Conservation (phyloP, 1,140 invertebrate genomes). For the Hycleus phaleratus region DNA sequence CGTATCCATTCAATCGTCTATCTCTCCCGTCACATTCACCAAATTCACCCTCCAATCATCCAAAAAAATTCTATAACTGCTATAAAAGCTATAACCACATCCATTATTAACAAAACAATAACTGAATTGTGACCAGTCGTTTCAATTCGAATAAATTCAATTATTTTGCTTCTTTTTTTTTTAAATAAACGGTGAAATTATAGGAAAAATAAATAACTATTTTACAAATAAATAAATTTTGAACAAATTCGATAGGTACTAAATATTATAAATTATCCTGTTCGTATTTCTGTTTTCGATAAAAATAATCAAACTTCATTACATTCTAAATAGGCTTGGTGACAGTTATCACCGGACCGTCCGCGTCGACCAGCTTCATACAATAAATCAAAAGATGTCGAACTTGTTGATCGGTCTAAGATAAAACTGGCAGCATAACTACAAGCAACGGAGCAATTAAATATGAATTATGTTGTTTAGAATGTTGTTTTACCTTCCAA, state of each 20-base stretch:
- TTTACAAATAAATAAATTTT: conserved; percentile 14
- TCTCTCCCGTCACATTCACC: too few species aligned
- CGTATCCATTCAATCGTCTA: too few species aligned
- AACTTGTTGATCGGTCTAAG: conserved; percentile 61
- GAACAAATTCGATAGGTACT: background rate
- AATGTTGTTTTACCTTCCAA: conserved; percentile 74
- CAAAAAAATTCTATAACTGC: too few species aligned
- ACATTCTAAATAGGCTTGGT: conserved; percentile 72
- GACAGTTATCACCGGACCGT: conserved; percentile 74
- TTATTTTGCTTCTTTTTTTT: too few species aligned
- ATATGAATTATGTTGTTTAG: background rate
- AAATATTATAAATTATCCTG: too few species aligned
- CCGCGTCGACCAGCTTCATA: conserved; percentile 78
- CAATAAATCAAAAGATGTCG: conserved; percentile 66
- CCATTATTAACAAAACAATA: too few species aligned
- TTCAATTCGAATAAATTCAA: too few species aligned
- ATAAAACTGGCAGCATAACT: conserved; percentile 81
- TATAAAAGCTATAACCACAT: too few species aligned
- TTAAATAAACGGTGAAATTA: too few species aligned
- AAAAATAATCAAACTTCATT: conserved; percentile 60
- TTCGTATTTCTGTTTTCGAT: background rate
- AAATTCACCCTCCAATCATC: too few species aligned
- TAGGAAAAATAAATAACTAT: conserved; percentile 10
- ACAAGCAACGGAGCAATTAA: conserved; percentile 24
- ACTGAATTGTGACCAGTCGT: too few species aligned